phyloP scores from a whole-genome alignment of 2,888 invertebrate species.

The Chrysopilus asiliformis region DNA sequence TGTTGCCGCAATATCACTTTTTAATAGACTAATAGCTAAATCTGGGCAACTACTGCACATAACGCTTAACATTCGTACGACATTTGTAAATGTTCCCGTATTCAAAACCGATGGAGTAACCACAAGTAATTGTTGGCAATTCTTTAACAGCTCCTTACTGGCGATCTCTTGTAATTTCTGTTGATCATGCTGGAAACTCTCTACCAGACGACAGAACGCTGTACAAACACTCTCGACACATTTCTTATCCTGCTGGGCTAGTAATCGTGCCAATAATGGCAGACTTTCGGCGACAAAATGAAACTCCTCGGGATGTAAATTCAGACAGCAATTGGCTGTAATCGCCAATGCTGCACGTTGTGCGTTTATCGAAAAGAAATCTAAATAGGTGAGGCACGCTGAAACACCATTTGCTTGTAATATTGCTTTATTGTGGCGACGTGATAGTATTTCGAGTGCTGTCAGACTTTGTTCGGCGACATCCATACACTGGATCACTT shows the following conservation, averaged over 20 bases:
- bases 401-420: constrained; percentile 89
- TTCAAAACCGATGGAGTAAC: constrained; percentile 92
- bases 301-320: constrained; percentile 87
- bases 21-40: constrained; percentile 78
- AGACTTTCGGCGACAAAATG: constrained; percentile 82
- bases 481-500: constrained; percentile 98
- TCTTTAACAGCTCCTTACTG: constrained; percentile 71
- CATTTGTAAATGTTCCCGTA: constrained; percentile 90
- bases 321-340: constrained; percentile 96
- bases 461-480: constrained; percentile 98
- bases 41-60: constrained; percentile 94
- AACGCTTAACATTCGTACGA: constrained; percentile 88
- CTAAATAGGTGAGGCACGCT: constrained; percentile 90
- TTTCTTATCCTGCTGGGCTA: constrained; percentile 88
- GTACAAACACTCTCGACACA: constrained; percentile 95
- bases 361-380: constrained; percentile 97
- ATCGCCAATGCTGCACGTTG: constrained; percentile 93
- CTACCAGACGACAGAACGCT: constrained; percentile 91
- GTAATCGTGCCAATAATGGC: constrained; percentile 63
- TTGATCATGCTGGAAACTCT: constrained; percentile 89
- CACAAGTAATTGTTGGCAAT: constrained; percentile 82
- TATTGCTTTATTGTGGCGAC: constrained; percentile 92
- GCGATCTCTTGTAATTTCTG: constrained; percentile 87
- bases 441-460: constrained; percentile 91
- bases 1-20: constrained; percentile 93